These are phyloP conservation scores for Leucoraja erinaceus DNA, from an alignment of 2,113 vertebrate genomes.

Conservation along the genomic window DNA sequence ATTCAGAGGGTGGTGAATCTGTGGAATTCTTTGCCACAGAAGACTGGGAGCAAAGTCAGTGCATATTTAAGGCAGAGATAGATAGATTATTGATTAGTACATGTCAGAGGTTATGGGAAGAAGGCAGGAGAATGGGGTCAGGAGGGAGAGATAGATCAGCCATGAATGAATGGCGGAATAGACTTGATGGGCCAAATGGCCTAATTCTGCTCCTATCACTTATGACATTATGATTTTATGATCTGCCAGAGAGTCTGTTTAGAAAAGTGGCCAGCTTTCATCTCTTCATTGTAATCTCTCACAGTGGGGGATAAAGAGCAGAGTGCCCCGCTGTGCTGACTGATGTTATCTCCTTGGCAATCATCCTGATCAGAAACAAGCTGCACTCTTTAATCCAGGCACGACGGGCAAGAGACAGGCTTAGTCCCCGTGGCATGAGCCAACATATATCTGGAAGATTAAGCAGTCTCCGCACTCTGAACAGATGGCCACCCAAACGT, in stretches of 20 bases:
- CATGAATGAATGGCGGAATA: too few species aligned
- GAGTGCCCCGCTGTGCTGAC: background rate
- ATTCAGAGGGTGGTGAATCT: too few species aligned
- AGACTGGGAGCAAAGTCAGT: too few species aligned
- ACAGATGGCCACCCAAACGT: background rate
- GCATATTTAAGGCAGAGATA: too few species aligned
- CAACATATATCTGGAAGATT: background rate
- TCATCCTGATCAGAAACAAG: background rate
- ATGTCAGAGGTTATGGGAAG: too few species aligned
- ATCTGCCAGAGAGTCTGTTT: background rate
- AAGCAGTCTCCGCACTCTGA: background rate
- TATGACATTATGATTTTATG: too few species aligned
- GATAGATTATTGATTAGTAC: too few species aligned
- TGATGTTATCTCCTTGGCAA: background rate
- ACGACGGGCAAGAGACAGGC: background rate
- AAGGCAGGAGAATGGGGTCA: too few species aligned
- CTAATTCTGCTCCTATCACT: too few species aligned
- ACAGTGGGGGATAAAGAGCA: background rate
- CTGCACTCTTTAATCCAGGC: background rate
- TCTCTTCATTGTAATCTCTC: background rate
- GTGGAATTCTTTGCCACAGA: too few species aligned
- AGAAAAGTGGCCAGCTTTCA: background rate
- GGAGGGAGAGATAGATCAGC: too few species aligned
- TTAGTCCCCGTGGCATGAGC: background rate
- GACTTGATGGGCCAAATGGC: too few species aligned